phyloP scores from a whole-genome alignment of 2,888 invertebrate species.

The Lamellibrachia columna region DNA sequence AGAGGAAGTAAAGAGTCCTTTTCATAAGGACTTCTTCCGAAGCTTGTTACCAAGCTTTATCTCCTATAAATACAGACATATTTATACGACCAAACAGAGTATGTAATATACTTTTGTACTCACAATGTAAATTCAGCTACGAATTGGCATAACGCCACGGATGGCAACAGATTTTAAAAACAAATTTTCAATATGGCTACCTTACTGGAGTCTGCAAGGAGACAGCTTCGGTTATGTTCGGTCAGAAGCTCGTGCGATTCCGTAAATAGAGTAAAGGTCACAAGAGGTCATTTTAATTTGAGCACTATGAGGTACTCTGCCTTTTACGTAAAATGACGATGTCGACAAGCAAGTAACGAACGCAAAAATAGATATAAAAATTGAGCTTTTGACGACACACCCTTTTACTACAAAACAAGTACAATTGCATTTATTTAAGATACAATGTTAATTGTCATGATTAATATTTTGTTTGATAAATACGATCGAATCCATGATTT shows the following conservation, averaged over 20 bases:
- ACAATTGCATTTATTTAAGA: no score
- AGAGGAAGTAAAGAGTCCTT: constrained; percentile 53
- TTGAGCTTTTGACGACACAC: no score
- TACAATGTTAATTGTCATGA: no score
- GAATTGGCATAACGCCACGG: constrained; percentile 34
- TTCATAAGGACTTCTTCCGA: constrained; percentile 52
- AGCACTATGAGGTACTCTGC: neutral
- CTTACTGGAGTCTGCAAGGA: constrained; percentile 58
- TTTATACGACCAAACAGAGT: constrained; percentile 19
- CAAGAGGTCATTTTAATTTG: neutral
- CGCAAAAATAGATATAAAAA: no score
- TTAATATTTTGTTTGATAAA: no score
- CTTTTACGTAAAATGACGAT: neutral
- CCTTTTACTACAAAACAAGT: no score
- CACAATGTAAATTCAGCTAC: constrained; percentile 33
- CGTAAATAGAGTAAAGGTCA: constrained; percentile 35
- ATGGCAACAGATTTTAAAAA: constrained; percentile 52
- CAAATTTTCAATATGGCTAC: constrained; percentile 56
- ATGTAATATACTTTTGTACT: constrained; percentile 39
- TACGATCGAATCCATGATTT: no score
- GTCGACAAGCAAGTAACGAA: neutral
- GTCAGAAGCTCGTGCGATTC: constrained; percentile 44
- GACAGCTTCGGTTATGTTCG: constrained; percentile 58
- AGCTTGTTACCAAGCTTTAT: constrained; percentile 61
- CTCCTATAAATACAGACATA: constrained; percentile 49